Evolutionary conservation across 2,113 vertebrate genomes (phyloP), one percentile per base, ranked within the genome.

Genomic region (Talpa occidentalis): DNA sequence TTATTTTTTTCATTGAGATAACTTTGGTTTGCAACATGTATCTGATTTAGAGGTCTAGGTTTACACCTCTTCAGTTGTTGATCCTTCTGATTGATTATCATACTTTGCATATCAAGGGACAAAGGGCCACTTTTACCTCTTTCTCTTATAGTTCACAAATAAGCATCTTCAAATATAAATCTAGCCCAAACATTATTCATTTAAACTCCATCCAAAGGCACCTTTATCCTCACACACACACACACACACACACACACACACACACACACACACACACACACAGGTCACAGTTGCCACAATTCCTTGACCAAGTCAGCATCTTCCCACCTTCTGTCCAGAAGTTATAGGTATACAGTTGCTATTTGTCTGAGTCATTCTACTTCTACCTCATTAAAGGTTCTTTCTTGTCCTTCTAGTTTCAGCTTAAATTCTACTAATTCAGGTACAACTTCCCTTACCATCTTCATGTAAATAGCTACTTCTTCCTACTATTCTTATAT

Each of bases 271-370:
- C n/a, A n/a, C 47, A 49, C 49, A 52, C 49, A 52, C 49, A 52
- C 49, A 16, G 16, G 49, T 2, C 16, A 17, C 2, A 11, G 14
- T 74, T 1, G 42, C 12, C 2, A 30, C 10, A 54, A 1, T 72
- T 6, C 14, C 22, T 47, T 47, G 26, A 0, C 60, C 35, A 32
- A 24, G 4, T 32, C 4, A 10, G 2, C 11, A 0, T 74, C 19
- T 42, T 90, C 52, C 44, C 2, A 24, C 10, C 26, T 24, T 10
- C 49, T 19, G 5, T 2, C 40, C 35, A n/a, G 17, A 2, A 24
- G 35, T 28, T 66, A 7, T 0, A 2, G 66, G 4, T 1, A 2
- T 1, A 0, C 2, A 7, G 28, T 4, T 6, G 37, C 2, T 0
- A 4, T 21, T 49, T 22, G 1, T 28, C 44, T 81, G 12, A 14